Conservation (phyloP, 2,113 vertebrate species). For the Oncorhynchus mykiss region DNA sequence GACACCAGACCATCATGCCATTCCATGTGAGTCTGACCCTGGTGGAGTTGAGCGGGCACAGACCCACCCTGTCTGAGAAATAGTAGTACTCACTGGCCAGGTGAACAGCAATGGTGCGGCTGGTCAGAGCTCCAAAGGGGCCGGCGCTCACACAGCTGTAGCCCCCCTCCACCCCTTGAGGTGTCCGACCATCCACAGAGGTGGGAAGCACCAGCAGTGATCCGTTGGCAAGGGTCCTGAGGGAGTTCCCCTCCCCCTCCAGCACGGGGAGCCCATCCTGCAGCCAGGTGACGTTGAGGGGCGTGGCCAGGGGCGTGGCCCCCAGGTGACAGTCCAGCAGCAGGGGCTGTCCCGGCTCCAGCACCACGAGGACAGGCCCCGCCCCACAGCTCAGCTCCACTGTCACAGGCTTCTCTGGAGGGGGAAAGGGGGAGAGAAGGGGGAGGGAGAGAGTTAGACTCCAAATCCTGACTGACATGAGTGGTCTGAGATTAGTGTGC, state of each 20-base stretch:
- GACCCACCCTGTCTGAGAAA: background rate
- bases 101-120: constrained; percentile 82
- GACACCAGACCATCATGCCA: background rate
- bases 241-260: constrained; percentile 68
- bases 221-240: constrained; percentile 80
- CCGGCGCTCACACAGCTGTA: constrained; percentile 86
- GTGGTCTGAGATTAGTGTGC: background rate
- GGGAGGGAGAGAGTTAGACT: background rate
- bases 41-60: background rate
- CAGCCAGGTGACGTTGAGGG: constrained; percentile 84
- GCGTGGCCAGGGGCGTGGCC: constrained; percentile 61
- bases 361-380: constrained; percentile 81
- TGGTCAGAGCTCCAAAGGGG: constrained; percentile 83
- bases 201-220: constrained; percentile 78
- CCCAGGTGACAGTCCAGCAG: constrained; percentile 86
- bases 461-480: constrained; percentile 1
- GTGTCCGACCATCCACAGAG: constrained; percentile 49
- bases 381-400: constrained; percentile 88
- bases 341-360: constrained; percentile 78
- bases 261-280: constrained; percentile 76
- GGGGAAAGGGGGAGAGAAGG: constrained; percentile 22
- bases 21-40: background rate
- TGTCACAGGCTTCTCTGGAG: constrained; percentile 77
- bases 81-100: constrained; percentile 82
- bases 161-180: constrained; percentile 73